Conservation (phyloP, 2,888 invertebrate genomes). For the Eupsilia transversa region DNA sequence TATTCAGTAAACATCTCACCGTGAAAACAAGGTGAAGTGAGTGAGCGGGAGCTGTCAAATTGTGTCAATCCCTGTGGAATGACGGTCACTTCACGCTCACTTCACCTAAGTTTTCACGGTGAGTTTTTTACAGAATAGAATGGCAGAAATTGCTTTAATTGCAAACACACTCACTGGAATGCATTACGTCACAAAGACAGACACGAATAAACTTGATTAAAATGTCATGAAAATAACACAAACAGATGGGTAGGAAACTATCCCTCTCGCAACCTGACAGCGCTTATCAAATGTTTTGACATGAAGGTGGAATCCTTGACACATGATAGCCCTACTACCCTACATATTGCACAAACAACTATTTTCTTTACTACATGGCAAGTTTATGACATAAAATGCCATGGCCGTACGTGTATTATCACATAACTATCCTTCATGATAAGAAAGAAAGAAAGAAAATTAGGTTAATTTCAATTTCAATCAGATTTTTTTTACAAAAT, state of each 20-base stretch:
- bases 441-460: too few relatives aligned
- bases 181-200: background rate
- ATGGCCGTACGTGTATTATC: too few relatives aligned
- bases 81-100: too few relatives aligned
- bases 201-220: background rate
- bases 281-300: conserved; percentile 32
- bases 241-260: background rate
- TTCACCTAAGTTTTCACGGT: too few relatives aligned
- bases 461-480: too few relatives aligned
- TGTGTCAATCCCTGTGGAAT: too few relatives aligned
- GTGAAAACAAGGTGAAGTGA: too few relatives aligned
- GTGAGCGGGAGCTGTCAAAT: too few relatives aligned
- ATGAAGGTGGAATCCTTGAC: conserved; percentile 34
- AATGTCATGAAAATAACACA: background rate
- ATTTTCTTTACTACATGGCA: conserved; percentile 6
- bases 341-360: conserved; percentile 37
- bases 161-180: background rate
- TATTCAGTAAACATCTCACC: too few relatives aligned
- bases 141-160: background rate
- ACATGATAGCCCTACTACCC: conserved; percentile 26
- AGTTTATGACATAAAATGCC: conserved; percentile 6
- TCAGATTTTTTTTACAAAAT: too few relatives aligned
- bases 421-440: too few relatives aligned
- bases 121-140: too few relatives aligned
- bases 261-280: background rate